Base-by-base conservation (phyloP, 2,888 invertebrate species). In the Mantis religiosa region DNA sequence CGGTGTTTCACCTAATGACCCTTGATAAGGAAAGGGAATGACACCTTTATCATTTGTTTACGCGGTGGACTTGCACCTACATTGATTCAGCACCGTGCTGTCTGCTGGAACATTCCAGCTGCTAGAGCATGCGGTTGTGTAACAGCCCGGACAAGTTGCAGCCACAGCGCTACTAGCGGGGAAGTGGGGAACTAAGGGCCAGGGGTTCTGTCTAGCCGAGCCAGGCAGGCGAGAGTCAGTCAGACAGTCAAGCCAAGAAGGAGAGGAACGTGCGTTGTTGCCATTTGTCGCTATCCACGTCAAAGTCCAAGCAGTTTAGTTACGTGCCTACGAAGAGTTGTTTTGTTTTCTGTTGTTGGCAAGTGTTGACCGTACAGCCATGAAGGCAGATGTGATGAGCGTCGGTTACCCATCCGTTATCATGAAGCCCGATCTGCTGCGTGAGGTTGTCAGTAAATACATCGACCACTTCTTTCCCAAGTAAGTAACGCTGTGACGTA, bases 401-500 rank as follows among this genome's bases (percentile, higher is more conserved):
- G 84, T 85, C 92, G 95, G 94, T 94, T 95, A 95, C 94, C 94
- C 95, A 92, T 94, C 95, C 93, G 95, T 94, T 93, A 95, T 95
- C 94, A 94, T 94, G 93, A 95, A 95, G 93, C 95, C 95, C 93
- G 96, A 96, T 93, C 94, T 95, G 91, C 94, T 96, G 91, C 94
- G 96, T 92, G 95, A 96, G 93, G 95, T 96, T 91, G 95, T 96
- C 92, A 95, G 95, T 93, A 96, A 96, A 93, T 96, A 96, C 93
- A 95, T 96, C 92, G 96, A 96, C 94, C 95, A 96, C 93, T 96
- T 96, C 94, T 95, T 95, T 92, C 96, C 96, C 92, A 95, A 95
- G 96, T 96, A 93, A 96, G 96, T 96, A 71, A 25, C 25, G 41
- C 4, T 25, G 25, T 71, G 54, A 71, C 25, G 88, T 47, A 81